These are phyloP conservation scores for Eueremaeus valkanovi DNA, from an alignment of 2,888 invertebrate species.

Conservation along the genomic window DNA sequence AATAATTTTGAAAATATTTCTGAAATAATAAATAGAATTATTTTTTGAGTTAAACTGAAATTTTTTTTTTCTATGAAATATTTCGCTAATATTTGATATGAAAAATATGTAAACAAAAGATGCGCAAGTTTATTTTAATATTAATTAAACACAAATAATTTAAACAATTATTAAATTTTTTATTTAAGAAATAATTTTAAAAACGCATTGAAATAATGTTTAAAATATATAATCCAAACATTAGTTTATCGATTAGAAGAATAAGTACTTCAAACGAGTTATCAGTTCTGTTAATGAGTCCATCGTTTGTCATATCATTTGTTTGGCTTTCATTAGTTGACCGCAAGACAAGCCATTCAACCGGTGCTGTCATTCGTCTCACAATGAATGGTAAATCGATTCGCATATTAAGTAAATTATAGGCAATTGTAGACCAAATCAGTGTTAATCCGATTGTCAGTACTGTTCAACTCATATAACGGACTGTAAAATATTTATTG, in stretches of 20 bases:
- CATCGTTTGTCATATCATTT: not conserved
- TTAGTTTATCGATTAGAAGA: not conserved
- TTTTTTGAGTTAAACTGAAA: too few relatives aligned
- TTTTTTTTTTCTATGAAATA: too few relatives aligned
- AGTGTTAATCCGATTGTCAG: constrained; percentile 5
- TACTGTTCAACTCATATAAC: constrained; percentile 4
- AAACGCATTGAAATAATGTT: not conserved
- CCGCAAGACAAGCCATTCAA: not conserved
- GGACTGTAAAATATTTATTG: not conserved
- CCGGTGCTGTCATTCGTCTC: not conserved
- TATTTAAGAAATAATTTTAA: not conserved
- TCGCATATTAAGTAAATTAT: not conserved
- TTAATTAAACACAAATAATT: too few relatives aligned
- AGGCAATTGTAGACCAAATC: constrained; percentile 2
- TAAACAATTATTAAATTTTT: too few relatives aligned
- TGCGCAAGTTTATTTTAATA: too few relatives aligned
- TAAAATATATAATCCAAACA: not conserved
- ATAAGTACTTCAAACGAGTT: not conserved
- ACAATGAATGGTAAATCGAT: not conserved
- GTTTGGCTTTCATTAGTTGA: not conserved
- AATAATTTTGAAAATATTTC: too few relatives aligned
- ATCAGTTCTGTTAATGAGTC: not conserved
- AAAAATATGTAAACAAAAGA: too few relatives aligned
- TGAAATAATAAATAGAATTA: too few relatives aligned
- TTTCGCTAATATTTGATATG: too few relatives aligned